phyloP scores from a whole-genome alignment of 2,888 invertebrate species.

The Rhogogaster chlorosoma region DNA sequence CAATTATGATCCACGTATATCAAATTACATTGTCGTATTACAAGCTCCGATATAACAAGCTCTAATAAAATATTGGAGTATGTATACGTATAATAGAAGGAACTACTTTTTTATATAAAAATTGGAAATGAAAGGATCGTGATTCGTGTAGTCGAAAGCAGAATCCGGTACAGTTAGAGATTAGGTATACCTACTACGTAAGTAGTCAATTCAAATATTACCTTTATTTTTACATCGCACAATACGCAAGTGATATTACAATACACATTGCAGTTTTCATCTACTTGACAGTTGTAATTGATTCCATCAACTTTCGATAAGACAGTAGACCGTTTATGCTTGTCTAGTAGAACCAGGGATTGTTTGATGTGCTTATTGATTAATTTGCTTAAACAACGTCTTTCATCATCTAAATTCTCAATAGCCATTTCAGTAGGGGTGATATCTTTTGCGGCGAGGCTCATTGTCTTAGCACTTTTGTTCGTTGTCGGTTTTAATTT shows the following conservation, averaged over 20 bases:
- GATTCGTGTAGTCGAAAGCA: neutral
- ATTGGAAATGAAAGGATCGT: too few relatives aligned
- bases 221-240: conserved; percentile 6
- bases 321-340: neutral
- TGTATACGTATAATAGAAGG: too few relatives aligned
- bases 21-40: neutral
- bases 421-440: conserved; percentile 27
- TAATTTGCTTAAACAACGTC: neutral
- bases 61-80: too few relatives aligned
- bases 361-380: neutral
- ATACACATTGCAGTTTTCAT: neutral
- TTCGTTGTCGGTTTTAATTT: neutral
- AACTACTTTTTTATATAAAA: too few relatives aligned
- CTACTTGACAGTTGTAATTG: conserved; percentile 18
- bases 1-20: neutral
- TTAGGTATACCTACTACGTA: neutral
- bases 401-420: conserved; percentile 10
- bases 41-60: too few relatives aligned
- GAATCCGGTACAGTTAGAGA: neutral
- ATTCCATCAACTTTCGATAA: neutral
- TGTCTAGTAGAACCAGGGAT: neutral
- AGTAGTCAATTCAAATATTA: neutral
- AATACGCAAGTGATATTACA: neutral
- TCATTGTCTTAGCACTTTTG: neutral
- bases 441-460: neutral